Percentiles rank a stretch among this genome's conserved stretches.
Evolutionary conservation across 2,888 invertebrate genomes (phyloP).

Genomic region (Ophioninae sp.): DNA sequence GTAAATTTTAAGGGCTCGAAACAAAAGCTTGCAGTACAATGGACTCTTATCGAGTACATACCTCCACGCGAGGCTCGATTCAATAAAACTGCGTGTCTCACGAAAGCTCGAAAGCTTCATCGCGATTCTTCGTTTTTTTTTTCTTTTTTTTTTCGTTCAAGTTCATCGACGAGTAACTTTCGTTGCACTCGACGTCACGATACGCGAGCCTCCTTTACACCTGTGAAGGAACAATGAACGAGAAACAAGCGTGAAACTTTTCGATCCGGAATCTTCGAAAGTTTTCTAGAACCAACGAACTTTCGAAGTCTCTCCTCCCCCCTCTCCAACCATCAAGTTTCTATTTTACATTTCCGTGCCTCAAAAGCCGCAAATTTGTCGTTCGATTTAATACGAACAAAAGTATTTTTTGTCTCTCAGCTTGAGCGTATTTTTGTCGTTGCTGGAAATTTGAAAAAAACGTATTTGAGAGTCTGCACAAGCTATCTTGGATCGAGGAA

Average conservation of each 20-base stretch:
- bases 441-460: constrained; percentile 28
- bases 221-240: background rate
- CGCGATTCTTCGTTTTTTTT: constrained; percentile 36
- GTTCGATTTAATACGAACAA: constrained; percentile 24
- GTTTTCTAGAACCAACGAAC: constrained; percentile 17
- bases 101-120: constrained; percentile 49
- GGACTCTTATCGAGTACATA: constrained; percentile 45
- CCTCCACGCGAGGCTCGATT: constrained; percentile 52
- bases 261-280: constrained; percentile 21
- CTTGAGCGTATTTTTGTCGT: constrained; percentile 46
- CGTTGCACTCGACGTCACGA: constrained; percentile 3
- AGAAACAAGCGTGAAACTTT: constrained; percentile 29
- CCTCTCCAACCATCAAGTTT: background rate
- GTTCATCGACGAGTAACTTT: constrained; percentile 54
- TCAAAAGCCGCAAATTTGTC: constrained; percentile 50
- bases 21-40: constrained; percentile 40
- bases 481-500: constrained; percentile 17
- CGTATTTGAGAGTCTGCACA: constrained; percentile 7
- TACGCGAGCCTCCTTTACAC: constrained; percentile 9
- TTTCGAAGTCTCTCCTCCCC: background rate
- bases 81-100: constrained; percentile 55
- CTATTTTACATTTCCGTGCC: background rate
- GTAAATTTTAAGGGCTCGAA: constrained; percentile 3
- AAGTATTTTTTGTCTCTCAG: constrained; percentile 41
- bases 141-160: constrained; percentile 13